Evolutionary conservation across 2,888 invertebrate genomes (phyloP).

Genomic region (Keiferia lycopersicella): DNA sequence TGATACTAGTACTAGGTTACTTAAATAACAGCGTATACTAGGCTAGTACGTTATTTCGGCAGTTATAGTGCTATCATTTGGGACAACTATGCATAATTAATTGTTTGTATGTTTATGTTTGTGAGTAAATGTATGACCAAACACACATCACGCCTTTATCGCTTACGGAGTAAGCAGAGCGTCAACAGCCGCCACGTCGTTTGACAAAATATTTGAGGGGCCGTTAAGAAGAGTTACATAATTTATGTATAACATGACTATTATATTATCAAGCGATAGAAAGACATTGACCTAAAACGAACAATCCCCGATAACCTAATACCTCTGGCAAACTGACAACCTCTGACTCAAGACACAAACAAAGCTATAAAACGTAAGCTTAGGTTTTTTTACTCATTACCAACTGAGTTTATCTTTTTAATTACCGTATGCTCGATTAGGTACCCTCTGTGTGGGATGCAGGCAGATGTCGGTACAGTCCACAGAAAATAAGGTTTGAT

Average conservation of each 20-base stretch:
- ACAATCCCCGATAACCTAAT: background rate
- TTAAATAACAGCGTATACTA: too few species aligned
- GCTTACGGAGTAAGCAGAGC: too few species aligned
- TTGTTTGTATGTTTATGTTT: too few species aligned
- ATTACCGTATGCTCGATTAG: background rate
- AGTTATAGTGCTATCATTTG: too few species aligned
- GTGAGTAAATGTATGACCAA: too few species aligned
- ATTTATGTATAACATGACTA: background rate
- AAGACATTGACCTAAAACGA: slow-evolving; percentile 1
- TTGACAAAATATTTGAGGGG: too few species aligned
- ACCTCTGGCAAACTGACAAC: background rate
- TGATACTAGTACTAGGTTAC: too few species aligned
- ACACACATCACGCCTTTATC: too few species aligned
- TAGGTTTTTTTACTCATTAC: slow-evolving; percentile 1
- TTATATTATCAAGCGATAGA: background rate
- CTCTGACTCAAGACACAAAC: background rate
- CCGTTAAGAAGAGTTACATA: background rate
- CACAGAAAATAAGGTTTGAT: background rate
- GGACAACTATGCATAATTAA: too few species aligned
- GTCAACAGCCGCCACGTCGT: too few species aligned
- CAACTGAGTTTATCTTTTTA: slow-evolving; percentile 5
- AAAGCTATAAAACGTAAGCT: background rate
- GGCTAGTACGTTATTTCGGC: too few species aligned
- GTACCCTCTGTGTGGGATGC: slow-evolving; percentile 2
- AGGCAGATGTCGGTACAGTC: background rate